These are phyloP conservation scores for Orthosia cruda DNA, from an alignment of 2,888 invertebrate species.

Conservation along the genomic window DNA sequence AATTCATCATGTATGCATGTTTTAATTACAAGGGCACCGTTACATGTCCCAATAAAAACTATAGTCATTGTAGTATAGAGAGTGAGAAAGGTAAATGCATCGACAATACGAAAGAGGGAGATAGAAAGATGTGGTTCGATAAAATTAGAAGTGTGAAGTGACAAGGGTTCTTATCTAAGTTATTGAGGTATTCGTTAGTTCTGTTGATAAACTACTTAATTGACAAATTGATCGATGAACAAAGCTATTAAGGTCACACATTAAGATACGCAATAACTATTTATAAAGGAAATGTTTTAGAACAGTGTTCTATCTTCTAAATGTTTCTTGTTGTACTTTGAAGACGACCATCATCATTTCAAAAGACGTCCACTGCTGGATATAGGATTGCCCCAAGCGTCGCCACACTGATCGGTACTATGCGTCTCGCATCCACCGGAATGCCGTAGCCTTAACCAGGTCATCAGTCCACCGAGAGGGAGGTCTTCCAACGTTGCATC, in stretches of 20 bases:
- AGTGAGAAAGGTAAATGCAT: not conserved
- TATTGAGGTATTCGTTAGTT: constrained; percentile 48
- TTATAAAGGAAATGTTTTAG: constrained; percentile 12
- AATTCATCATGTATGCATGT: constrained; percentile 11
- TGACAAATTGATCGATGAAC: constrained; percentile 58
- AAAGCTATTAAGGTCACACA: constrained; percentile 48
- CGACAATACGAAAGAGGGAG: not conserved
- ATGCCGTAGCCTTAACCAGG: too few relatives aligned
- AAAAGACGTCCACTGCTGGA: too few relatives aligned
- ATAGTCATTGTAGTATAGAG: constrained; percentile 15
- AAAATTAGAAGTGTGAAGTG: constrained; percentile 21
- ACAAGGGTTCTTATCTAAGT: constrained; percentile 36
- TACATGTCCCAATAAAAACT: constrained; percentile 19
- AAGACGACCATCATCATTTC: not conserved
- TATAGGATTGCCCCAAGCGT: too few relatives aligned
- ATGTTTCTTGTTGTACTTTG: not conserved
- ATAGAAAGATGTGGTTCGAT: not conserved
- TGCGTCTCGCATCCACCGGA: too few relatives aligned
- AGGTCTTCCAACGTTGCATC: too few relatives aligned
- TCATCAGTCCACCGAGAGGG: too few relatives aligned
- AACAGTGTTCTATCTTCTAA: not conserved
- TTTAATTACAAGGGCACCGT: constrained; percentile 39
- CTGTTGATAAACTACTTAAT: constrained; percentile 47
- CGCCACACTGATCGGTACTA: too few relatives aligned
- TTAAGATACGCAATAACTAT: constrained; percentile 20